Base-by-base conservation (phyloP, 2,113 vertebrate genomes). In the Petroica traversi region DNA sequence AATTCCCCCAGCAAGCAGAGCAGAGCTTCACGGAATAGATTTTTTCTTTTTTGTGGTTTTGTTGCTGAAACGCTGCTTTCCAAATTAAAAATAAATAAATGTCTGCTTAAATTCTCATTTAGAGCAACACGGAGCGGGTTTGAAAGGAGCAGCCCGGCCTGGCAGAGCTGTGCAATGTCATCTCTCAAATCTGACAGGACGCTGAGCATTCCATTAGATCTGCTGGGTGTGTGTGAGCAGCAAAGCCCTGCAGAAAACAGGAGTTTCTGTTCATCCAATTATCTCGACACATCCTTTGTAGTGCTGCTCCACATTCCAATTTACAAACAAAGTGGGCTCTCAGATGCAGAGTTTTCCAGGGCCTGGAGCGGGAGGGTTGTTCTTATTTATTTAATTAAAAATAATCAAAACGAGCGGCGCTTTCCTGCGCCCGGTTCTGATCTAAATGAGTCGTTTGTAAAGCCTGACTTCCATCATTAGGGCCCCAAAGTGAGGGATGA, bases 71-170 rank as follows among this genome's bases (percentile, higher is more conserved):
- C 6, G 12, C 67, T 19, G 25, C 40, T 92, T 87, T 43, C 52
- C 52, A 69, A 94, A 91, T 95, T 62, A 96, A 93, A 95, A 92
- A 96, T 73, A 91, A 90, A 93, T 82, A 78, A 90, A 79, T 20
- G 77, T 40, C 79, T 66, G 31, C 79, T 89, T 88, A 97, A 93
- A 84, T 86, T 71, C 86, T 71, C 57, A 11, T 95, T 93, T 89
- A 86, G 61, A 88, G 55, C 83, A 89, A 84, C 88, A 68, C 14
- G 64, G 62, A 40, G 46, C 0, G 9, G 9, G 24, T 91, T 95
- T 74, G 43, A n/a, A 69, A 91, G 85, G 51, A 93, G 11, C 86
- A 86, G 43, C 61, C 36, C 79, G 5, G 68, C 12, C 88, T 92
- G 73, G 63, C 40, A 89, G 43, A 43, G 79, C 95, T 93, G 78